Percentiles rank a stretch among this genome's conserved stretches.
Evolutionary conservation across 2,797 vertebrate genomes (phyloP).

Genomic region (Calcarius lapponicus): DNA sequence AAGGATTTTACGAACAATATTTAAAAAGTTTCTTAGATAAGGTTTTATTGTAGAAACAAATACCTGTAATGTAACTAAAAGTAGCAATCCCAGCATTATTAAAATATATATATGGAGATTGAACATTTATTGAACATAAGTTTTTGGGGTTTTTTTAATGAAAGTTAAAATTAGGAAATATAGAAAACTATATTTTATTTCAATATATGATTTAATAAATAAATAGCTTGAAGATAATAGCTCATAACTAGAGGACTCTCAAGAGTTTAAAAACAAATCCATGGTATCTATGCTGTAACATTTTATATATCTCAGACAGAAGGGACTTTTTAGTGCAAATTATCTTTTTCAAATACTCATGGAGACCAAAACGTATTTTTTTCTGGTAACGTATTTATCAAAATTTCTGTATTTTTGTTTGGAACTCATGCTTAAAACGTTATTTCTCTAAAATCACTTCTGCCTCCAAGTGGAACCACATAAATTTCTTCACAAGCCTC

Average conservation of each 20-base stretch:
- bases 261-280: background rate
- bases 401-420: background rate
- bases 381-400: background rate
- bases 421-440: background rate
- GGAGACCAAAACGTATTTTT: background rate
- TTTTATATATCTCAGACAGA: background rate
- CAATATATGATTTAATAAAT: background rate
- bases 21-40: background rate
- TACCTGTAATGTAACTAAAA: background rate
- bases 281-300: background rate
- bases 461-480: background rate
- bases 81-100: background rate
- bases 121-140: background rate
- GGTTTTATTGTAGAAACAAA: background rate
- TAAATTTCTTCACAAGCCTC: background rate
- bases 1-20: background rate
- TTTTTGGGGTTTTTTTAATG: background rate
- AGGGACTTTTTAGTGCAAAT: background rate
- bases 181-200: background rate
- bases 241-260: background rate
- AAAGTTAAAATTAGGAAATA: background rate
- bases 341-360: background rate
- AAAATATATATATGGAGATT: background rate
- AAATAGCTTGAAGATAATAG: background rate
- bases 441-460: background rate